These are phyloP conservation scores for Phytoseiulus persimilis DNA, from an alignment of 2,888 invertebrate species.

Conservation along the genomic window DNA sequence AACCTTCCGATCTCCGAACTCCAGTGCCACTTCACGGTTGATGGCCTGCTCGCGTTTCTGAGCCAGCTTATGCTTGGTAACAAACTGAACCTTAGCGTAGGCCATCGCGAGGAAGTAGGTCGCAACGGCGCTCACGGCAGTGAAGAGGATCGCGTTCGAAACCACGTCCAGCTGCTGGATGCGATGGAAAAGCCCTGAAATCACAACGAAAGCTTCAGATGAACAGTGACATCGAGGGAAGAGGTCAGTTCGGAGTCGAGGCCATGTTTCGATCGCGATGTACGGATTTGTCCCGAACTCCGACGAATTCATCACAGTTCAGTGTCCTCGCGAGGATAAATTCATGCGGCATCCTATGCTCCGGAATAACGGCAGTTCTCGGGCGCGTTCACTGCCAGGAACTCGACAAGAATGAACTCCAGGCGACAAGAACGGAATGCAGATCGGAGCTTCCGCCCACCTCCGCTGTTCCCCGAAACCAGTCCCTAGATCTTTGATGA, in stretches of 20 bases:
- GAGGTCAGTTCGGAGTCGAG: not conserved
- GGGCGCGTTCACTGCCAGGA: too few species aligned
- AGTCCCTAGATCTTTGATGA: too few species aligned
- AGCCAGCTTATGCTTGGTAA: slow-evolving; percentile 81
- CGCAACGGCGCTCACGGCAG: slow-evolving; percentile 71
- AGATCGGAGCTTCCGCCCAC: too few species aligned
- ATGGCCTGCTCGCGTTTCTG: slow-evolving; percentile 83
- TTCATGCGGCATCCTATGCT: too few species aligned
- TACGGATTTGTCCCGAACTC: too few species aligned
- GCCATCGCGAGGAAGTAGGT: slow-evolving; percentile 90
- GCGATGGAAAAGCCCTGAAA: slow-evolving; percentile 92
- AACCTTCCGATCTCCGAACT: slow-evolving; percentile 72
- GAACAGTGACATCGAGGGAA: not conserved
- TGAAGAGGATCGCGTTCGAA: slow-evolving; percentile 74
- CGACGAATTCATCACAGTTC: too few species aligned
- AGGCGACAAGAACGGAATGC: too few species aligned
- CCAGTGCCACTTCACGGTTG: slow-evolving; percentile 72
- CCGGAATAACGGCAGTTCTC: too few species aligned
- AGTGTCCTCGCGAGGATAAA: too few species aligned
- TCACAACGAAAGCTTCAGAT: not conserved
- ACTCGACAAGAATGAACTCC: too few species aligned
- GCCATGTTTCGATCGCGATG: too few species aligned
- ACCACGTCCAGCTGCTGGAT: slow-evolving; percentile 90
- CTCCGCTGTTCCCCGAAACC: too few species aligned
- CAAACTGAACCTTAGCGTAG: slow-evolving; percentile 94